These are phyloP conservation scores for Morus bassanus DNA, from an alignment of 2,797 vertebrate genomes.

Conservation along the genomic window DNA sequence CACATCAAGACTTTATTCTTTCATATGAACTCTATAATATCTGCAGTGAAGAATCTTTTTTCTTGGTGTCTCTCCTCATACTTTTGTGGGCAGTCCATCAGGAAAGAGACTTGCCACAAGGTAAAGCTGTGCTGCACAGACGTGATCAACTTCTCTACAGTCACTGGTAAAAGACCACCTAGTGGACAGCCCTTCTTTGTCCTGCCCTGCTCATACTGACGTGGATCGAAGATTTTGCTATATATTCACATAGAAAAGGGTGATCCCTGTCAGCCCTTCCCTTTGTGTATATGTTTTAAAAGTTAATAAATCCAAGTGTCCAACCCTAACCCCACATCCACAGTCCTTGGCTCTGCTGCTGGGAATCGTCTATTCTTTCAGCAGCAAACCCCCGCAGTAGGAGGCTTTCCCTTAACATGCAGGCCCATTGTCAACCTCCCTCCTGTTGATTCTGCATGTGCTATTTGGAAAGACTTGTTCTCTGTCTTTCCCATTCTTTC, in stretches of 20 bases:
- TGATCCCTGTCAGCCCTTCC: not conserved
- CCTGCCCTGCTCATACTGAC: not conserved
- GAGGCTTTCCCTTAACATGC: not conserved
- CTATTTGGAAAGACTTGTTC: not conserved
- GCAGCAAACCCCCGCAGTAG: not conserved
- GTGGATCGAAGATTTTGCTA: not conserved
- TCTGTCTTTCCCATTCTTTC: not conserved
- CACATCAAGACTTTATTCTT: not conserved
- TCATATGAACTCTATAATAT: not conserved
- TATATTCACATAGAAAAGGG: accelerated
- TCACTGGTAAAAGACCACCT: not conserved
- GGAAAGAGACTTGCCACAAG: not conserved
- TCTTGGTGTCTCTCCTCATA: not conserved
- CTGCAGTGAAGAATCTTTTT: not conserved
- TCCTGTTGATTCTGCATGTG: not conserved
- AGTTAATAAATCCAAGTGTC: not conserved
- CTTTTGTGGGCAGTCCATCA: not conserved
- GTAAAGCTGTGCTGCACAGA: not conserved
- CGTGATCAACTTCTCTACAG: accelerated
- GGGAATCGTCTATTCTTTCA: not conserved
- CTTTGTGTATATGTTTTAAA: not conserved
- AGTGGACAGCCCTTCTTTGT: not conserved
- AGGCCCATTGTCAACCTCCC: not conserved
- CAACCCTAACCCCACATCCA: not conserved
- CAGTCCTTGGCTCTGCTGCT: not conserved